Evolutionary conservation across 2,113 vertebrate genomes (phyloP).

Genomic region (Polyodon spathula): DNA sequence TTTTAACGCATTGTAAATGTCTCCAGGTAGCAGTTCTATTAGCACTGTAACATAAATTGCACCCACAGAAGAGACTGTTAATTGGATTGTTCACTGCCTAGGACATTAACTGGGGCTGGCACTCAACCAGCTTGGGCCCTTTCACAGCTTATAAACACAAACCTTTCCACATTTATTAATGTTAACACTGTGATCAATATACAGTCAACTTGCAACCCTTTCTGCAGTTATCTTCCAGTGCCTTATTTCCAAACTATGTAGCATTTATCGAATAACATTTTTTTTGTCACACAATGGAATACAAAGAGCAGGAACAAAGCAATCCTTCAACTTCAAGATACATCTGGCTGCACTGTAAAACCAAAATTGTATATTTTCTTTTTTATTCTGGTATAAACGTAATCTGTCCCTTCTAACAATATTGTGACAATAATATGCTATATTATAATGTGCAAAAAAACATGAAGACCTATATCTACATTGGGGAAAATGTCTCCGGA

Average conservation of each 20-base stretch:
- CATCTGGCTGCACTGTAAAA: no score
- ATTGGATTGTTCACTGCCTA: conserved; percentile 13
- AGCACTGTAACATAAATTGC: conserved; percentile 21
- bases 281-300: no score
- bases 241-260: not conserved
- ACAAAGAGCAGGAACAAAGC: no score
- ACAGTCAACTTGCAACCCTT: not conserved
- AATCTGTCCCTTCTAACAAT: no score
- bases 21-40: conserved; percentile 16
- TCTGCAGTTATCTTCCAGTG: not conserved
- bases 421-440: no score
- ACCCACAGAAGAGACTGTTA: conserved; percentile 13
- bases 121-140: conserved; percentile 7
- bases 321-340: no score
- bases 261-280: no score
- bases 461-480: no score
- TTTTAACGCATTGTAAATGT: conserved; percentile 15
- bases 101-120: conserved; percentile 16
- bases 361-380: no score
- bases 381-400: no score
- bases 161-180: conserved; percentile 19
- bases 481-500: no score
- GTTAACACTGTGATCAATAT: conserved; percentile 16
- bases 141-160: conserved; percentile 23
- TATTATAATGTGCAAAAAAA: no score